A percentile compares a stretch with the other conserved stretches of the same genome.
Conservation (phyloP, 1,140 invertebrate genomes). For the Lanistes nyassanus region DNA sequence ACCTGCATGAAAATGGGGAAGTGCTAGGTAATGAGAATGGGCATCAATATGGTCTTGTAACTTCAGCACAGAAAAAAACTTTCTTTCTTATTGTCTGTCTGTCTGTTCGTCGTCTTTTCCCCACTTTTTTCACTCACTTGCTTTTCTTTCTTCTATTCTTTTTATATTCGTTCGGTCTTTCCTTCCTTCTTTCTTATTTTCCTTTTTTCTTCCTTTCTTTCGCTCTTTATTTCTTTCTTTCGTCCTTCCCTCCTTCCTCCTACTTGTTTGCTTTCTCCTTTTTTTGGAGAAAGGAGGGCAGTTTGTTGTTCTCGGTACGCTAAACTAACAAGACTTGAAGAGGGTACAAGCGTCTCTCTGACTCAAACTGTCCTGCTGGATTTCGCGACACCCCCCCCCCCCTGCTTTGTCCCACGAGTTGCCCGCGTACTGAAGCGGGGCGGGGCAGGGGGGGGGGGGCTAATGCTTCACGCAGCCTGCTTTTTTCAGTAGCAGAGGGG, state of each 20-base stretch:
- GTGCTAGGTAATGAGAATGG: neutral
- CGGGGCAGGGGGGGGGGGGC: no score
- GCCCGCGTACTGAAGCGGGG: no score
- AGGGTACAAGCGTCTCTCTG: no score
- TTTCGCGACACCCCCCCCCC: no score
- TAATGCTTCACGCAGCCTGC: no score
- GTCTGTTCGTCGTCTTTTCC: constrained; percentile 1
- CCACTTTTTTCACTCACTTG: neutral
- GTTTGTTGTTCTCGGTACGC: neutral
- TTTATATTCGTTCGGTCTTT: neutral
- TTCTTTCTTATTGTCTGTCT: neutral
- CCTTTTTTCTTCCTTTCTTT: neutral
- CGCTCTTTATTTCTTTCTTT: neutral
- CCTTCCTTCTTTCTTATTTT: neutral
- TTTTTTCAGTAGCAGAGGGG: no score
- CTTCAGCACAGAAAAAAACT: neutral
- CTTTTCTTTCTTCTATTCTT: neutral
- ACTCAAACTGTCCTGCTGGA: no score
- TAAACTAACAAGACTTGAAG: no score
- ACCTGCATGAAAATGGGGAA: neutral
- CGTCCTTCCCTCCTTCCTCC: neutral
- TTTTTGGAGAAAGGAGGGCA: neutral
- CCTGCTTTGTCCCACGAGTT: no score
- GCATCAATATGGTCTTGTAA: no score
- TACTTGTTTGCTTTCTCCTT: neutral